phyloP scores from a whole-genome alignment of 1,140 invertebrate genomes.

The Oryctes rhinoceros region DNA sequence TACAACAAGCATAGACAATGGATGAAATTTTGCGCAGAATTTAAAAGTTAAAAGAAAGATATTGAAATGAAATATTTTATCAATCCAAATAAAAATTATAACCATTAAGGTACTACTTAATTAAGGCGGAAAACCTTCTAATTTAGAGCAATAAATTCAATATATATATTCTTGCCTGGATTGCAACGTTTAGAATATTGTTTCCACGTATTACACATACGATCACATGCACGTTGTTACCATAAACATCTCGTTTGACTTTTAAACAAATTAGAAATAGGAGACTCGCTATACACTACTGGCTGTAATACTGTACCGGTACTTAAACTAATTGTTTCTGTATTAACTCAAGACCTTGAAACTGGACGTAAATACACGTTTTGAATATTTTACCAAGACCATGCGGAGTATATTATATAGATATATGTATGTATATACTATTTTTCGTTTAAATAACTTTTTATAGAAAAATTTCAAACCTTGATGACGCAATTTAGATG shows the following conservation, averaged over 20 bases:
- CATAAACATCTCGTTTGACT: constrained; percentile 10
- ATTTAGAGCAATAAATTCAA: background rate
- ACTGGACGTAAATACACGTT: background rate
- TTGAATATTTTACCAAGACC: background rate
- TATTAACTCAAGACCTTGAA: background rate
- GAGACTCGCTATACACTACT: background rate
- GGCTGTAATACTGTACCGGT: background rate
- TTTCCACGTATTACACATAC: background rate
- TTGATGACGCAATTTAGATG: too few relatives aligned
- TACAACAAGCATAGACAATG: too few relatives aligned
- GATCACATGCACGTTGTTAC: background rate
- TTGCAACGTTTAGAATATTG: background rate
- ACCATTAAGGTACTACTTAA: too few relatives aligned
- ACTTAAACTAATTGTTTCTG: background rate
- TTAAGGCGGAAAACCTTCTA: background rate
- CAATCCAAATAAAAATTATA: too few relatives aligned
- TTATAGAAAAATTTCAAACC: too few relatives aligned
- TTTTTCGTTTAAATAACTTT: too few relatives aligned
- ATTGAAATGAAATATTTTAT: too few relatives aligned
- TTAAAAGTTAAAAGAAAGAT: too few relatives aligned
- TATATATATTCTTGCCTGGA: background rate
- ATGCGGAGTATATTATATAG: too few relatives aligned
- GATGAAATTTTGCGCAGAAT: too few relatives aligned
- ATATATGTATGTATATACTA: too few relatives aligned
- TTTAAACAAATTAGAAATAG: constrained; percentile 16